Base-by-base conservation (phyloP, 2,888 invertebrate genomes). In the Pristionchus fissidentatus region DNA sequence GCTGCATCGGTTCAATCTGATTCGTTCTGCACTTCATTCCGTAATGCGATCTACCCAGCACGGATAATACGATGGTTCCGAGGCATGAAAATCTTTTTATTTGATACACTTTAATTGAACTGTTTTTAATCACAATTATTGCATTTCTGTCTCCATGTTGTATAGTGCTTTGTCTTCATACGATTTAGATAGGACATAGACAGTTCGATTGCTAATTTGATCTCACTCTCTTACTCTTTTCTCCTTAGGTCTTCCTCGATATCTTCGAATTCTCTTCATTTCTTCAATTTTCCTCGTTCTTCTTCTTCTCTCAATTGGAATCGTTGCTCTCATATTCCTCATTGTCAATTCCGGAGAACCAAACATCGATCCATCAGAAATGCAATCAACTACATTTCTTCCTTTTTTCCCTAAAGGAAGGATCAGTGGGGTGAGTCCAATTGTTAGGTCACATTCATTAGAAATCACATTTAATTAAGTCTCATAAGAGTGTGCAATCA, bases 21-120 rank as follows among this genome's bases (percentile, higher is more conserved):
- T 55, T 78, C 78, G 19, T 55, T 78, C 26, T 78, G 78, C 35
- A 55, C 49, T 3, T 52, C 78, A 26, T 78, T 78, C 55, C 52
- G 26, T 10, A 52, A 49, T 78, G 78, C 52, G 13, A 35, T 78
- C 35, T 78, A 78, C 52, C 78, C 78, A 43, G 10, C 41, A 55
- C 49, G 43, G 3, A 26, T 78, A 15, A 43, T 78, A 8, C 73
- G 73, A 73, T 73, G 73, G 73, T 73, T 73, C 8, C 7, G 46
- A 46, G 66, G 66, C n/a, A n/a, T n/a, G n/a, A n/a, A n/a, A n/a
- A n/a, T n/a, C n/a, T n/a, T n/a, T n/a, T n/a, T n/a, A n/a, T n/a
- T n/a, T n/a, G n/a, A n/a, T n/a, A n/a, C n/a, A n/a, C n/a, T n/a
- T n/a, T n/a, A n/a, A n/a, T n/a, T n/a, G n/a, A n/a, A n/a, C n/a